Conservation (phyloP, 2,113 vertebrate species). For the Elaphurus davidianus region DNA sequence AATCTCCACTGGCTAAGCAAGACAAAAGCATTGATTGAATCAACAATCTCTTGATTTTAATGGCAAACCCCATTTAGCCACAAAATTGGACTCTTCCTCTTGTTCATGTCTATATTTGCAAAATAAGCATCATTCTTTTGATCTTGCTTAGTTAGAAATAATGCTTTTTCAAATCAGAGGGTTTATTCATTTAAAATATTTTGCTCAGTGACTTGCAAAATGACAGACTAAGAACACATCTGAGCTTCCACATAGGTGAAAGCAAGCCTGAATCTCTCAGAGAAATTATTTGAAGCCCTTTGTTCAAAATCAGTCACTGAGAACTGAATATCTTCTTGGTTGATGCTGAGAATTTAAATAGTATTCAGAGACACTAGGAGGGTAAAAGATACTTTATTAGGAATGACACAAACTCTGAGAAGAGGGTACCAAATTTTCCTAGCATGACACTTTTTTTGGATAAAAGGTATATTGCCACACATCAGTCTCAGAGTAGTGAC, state of each 20-base stretch:
- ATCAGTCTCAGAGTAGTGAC: not conserved
- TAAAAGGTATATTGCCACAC: not conserved
- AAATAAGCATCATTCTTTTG: not conserved
- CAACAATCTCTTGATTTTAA: conserved; percentile 12
- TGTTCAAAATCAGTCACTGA: not conserved
- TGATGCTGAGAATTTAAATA: not conserved
- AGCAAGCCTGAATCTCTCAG: not conserved
- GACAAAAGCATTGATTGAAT: not conserved
- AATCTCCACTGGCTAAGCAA: not conserved
- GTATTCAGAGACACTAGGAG: not conserved
- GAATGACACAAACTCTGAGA: not conserved
- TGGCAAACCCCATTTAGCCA: not conserved
- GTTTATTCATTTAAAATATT: conserved; percentile 8
- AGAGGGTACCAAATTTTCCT: not conserved
- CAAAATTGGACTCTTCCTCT: not conserved
- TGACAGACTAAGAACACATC: not conserved
- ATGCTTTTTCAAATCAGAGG: not conserved
- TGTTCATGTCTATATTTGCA: not conserved
- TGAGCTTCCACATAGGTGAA: not conserved
- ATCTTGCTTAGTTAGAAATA: not conserved
- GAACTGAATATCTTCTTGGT: not conserved
- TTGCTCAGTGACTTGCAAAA: conserved; percentile 14
- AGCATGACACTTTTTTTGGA: not conserved
- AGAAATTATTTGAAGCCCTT: not conserved
- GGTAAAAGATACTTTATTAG: not conserved